phyloP scores from a whole-genome alignment of 2,113 vertebrate species.

The Acinonyx jubatus region DNA sequence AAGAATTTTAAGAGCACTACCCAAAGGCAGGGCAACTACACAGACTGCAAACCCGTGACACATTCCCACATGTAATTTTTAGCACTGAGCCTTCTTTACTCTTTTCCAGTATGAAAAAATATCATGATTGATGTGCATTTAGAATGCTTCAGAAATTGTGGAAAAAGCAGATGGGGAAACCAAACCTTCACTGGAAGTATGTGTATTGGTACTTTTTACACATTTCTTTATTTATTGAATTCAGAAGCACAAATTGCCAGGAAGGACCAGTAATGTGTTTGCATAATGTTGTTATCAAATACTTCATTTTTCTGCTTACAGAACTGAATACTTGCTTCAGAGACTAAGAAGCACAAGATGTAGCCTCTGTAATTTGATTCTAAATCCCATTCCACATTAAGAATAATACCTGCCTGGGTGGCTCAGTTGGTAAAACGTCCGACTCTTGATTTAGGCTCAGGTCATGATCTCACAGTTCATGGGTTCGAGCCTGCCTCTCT shows the following conservation, averaged over 20 bases:
- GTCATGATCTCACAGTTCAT: too few relatives aligned
- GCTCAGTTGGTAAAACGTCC: too few relatives aligned
- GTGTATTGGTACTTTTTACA: not conserved
- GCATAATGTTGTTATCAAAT: not conserved
- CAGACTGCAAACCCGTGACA: not conserved
- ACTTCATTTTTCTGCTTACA: not conserved
- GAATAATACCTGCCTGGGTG: not conserved
- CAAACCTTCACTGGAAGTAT: not conserved
- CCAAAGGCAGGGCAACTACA: not conserved
- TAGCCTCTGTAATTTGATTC: not conserved
- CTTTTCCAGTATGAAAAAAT: not conserved
- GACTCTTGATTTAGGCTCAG: too few relatives aligned
- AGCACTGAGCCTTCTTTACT: not conserved
- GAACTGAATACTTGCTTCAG: not conserved
- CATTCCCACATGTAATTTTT: not conserved
- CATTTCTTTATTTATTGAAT: conserved; percentile 29
- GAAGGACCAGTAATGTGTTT: not conserved
- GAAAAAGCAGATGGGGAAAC: not conserved
- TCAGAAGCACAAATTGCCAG: not conserved
- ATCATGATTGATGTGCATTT: not conserved
- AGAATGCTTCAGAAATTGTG: not conserved
- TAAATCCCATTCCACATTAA: not conserved
- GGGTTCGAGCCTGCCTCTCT: too few relatives aligned
- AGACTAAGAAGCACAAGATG: not conserved
- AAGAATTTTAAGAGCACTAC: not conserved